Evolutionary conservation across 2,888 invertebrate genomes (phyloP), one percentile per base, ranked within the genome.

Genomic region (Lochmaea crataegi): DNA sequence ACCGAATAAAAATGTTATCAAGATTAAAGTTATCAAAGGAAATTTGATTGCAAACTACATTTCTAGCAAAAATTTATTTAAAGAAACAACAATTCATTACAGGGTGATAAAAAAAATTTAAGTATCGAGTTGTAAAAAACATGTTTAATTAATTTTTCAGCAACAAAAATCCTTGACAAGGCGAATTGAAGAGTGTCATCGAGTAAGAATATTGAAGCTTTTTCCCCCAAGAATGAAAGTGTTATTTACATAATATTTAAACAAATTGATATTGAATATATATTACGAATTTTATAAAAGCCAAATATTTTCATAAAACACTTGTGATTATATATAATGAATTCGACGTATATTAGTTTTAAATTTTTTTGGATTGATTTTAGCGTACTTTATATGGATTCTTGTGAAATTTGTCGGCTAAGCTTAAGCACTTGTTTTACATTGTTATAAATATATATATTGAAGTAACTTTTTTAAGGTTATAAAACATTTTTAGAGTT

Each of bases 101-200:
- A 32, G 0, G 7, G 32, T 32, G 32, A 7, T 32, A 6, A 32
- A 32, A 32, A 32, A 32, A 6, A 0, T 32, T 32, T 6, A 32
- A 7, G 2, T 6, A 32, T 5, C 32, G 0, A 5, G 32, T 32
- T n/a, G n/a, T n/a, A n/a, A n/a, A n/a, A 22, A 22, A 22, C 1
- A 22, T 22, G 22, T 22, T 22, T 68, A 65, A 60, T 73, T 72
- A 72, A n/a, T 61, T 76, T 83, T 83, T 68, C 77, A 83, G 83
- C 81, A 56, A 56, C 77, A 69, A 82, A 83, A 76, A n/a, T 82
- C n/a, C 78, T 83, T 75, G 81, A 81, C 4, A 83, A 83, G 74
- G 75, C 77, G 18, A 76, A 83, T 51, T 83, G 78, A 80, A 72
- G n/a, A 63, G 16, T 6, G 16, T 42, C 16, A 12, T 11, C 12